A percentile compares a stretch with the other conserved stretches of the same genome.
Conservation (phyloP, 1,140 invertebrate genomes). For the Brachionus rubens region DNA sequence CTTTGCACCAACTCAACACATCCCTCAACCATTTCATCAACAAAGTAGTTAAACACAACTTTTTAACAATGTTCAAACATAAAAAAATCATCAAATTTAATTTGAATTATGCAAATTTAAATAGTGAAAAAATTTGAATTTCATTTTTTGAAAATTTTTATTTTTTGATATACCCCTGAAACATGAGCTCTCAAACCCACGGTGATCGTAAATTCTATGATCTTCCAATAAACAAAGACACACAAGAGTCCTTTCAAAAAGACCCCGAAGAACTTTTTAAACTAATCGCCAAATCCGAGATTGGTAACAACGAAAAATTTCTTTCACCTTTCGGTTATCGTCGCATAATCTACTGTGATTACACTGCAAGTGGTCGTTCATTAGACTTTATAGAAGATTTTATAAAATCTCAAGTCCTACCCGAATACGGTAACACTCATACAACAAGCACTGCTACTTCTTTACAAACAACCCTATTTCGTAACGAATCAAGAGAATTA, state of each 20-base stretch:
- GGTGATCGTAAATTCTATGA: slow-evolving; percentile 19
- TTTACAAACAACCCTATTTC: slow-evolving; percentile 34
- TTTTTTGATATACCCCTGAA: too few species aligned
- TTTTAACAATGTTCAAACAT: too few species aligned
- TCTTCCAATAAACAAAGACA: neutral
- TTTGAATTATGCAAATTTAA: too few species aligned
- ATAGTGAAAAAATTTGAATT: too few species aligned
- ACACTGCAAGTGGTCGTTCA: slow-evolving; percentile 57
- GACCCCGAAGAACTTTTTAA: slow-evolving; percentile 16
- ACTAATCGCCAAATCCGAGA: slow-evolving; percentile 10
- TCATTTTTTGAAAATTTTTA: too few species aligned
- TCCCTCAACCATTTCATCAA: too few species aligned
- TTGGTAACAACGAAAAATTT: slow-evolving; percentile 6
- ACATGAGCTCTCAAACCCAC: neutral
- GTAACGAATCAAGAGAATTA: slow-evolving; percentile 42
- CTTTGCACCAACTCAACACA: too few species aligned
- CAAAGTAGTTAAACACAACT: too few species aligned
- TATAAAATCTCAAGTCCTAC: slow-evolving; percentile 74
- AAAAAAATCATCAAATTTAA: too few species aligned
- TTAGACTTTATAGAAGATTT: slow-evolving; percentile 84
- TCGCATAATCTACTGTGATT: slow-evolving; percentile 40
- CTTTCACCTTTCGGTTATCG: slow-evolving; percentile 14
- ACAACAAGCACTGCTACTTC: neutral
- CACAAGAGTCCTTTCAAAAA: neutral
- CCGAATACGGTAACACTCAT: slow-evolving; percentile 65